phyloP scores from a whole-genome alignment of 2,888 invertebrate species.

The Pseudoips prasinana region DNA sequence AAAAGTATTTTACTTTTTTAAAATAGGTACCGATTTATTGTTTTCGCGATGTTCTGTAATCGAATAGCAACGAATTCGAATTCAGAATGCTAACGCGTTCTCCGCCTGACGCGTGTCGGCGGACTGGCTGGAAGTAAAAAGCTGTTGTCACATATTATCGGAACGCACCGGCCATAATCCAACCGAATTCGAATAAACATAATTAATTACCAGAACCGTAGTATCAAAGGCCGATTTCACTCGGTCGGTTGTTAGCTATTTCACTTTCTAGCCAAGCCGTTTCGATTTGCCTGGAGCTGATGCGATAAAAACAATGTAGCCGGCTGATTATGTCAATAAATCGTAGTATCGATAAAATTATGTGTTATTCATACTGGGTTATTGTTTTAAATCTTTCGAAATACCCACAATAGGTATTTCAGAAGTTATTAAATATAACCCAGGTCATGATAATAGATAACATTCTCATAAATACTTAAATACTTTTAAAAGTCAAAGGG shows the following conservation, averaged over 20 bases:
- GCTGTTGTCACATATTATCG: slow-evolving; percentile 53
- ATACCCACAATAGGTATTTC: too few species aligned
- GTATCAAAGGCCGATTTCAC: slow-evolving; percentile 37
- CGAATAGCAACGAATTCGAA: slow-evolving; percentile 20
- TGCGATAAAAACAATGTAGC: slow-evolving; percentile 35
- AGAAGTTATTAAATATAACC: too few species aligned
- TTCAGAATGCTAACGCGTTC: slow-evolving; percentile 41
- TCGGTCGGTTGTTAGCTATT: slow-evolving; percentile 50
- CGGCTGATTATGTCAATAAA: slow-evolving; percentile 35
- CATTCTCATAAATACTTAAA: too few species aligned
- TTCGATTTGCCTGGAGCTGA: neutral
- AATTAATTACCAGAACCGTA: slow-evolving; percentile 42
- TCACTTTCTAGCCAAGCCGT: slow-evolving; percentile 60
- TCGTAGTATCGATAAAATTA: too few species aligned
- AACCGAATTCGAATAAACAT: slow-evolving; percentile 59
- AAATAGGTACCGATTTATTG: too few species aligned
- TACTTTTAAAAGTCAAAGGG: too few species aligned
- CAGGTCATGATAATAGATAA: too few species aligned
- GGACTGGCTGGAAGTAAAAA: slow-evolving; percentile 58
- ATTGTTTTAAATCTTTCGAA: too few species aligned
- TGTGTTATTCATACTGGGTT: too few species aligned
- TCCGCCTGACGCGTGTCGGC: slow-evolving; percentile 48
- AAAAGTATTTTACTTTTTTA: too few species aligned
- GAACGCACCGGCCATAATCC: slow-evolving; percentile 69
- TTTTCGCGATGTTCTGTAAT: slow-evolving; percentile 35